A percentile compares a stretch with the other conserved stretches of the same genome.
Conservation (phyloP, 2,797 vertebrate species). For the Adelosebastes latens region DNA sequence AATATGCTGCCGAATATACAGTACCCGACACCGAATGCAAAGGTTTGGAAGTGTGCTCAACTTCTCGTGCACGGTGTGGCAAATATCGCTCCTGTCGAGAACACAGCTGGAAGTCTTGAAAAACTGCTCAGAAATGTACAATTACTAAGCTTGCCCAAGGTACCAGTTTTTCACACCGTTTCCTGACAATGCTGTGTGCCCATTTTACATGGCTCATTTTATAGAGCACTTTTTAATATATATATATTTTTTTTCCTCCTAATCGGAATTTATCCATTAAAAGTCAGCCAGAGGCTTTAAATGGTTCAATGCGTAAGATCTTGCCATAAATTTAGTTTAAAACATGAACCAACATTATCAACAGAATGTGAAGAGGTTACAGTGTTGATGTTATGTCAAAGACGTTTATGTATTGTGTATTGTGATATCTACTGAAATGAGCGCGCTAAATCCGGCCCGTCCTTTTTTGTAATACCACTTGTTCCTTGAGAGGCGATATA, state of each 20-base stretch:
- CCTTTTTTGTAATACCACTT: background rate
- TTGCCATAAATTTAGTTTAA: background rate
- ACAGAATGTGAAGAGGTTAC: background rate
- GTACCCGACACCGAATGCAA: background rate
- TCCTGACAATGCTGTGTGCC: constrained; percentile 1
- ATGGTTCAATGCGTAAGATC: background rate
- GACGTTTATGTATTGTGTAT: background rate
- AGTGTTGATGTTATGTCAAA: background rate
- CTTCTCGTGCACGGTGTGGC: background rate
- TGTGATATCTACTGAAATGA: no score
- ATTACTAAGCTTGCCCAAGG: background rate
- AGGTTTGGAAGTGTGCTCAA: background rate
- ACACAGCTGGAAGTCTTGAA: constrained; percentile 24
- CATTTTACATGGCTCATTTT: constrained; percentile 27
- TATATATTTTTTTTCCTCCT: background rate
- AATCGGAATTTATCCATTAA: constrained; percentile 1
- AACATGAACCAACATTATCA: background rate
- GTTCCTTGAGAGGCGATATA: background rate
- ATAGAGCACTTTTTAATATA: background rate
- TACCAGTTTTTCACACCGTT: constrained; percentile 9
- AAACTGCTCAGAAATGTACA: constrained; percentile 27
- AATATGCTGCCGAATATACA: background rate
- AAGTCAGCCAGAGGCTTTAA: background rate
- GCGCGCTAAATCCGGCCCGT: accelerated
- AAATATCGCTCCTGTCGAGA: background rate